Conservation (phyloP, 2,797 vertebrate genomes). For the Coregonus sp. region DNA sequence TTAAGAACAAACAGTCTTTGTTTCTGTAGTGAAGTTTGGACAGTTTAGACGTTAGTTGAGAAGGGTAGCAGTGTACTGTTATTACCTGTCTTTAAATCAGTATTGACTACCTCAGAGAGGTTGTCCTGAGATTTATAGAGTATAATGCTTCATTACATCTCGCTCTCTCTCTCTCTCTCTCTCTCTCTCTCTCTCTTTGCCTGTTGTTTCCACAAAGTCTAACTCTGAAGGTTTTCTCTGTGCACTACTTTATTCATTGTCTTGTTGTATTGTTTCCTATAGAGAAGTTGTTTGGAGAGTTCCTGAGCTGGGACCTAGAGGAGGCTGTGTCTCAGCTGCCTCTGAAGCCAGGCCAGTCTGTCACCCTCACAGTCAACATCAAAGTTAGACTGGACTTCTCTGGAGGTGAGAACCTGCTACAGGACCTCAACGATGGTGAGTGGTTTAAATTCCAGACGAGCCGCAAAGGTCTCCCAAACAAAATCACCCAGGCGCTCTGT, state of each 20-base stretch:
- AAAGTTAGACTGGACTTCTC: conserved; percentile 94
- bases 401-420: conserved; percentile 91
- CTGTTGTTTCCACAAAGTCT: background rate
- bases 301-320: conserved; percentile 90
- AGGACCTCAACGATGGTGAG: conserved; percentile 96
- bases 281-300: conserved; percentile 92
- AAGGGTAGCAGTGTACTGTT: background rate
- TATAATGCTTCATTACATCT: conserved; percentile 3
- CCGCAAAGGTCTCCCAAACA: background rate
- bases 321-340: conserved; percentile 86
- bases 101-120: background rate
- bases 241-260: background rate
- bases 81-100: background rate
- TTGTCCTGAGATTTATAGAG: background rate
- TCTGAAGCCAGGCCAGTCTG: conserved; percentile 83
- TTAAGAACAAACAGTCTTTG: background rate
- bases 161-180: background rate
- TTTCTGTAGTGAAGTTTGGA: background rate
- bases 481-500: background rate
- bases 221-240: background rate
- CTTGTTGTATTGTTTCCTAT: conserved; percentile 35
- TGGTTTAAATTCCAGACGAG: background rate
- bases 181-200: background rate
- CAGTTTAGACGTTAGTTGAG: background rate
- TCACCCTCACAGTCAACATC: conserved; percentile 81